Percentiles rank a stretch among this genome's conserved stretches.
These are phyloP conservation scores for Spilogale gracilis DNA, from an alignment of 2,113 vertebrate species.

Conservation along the genomic window DNA sequence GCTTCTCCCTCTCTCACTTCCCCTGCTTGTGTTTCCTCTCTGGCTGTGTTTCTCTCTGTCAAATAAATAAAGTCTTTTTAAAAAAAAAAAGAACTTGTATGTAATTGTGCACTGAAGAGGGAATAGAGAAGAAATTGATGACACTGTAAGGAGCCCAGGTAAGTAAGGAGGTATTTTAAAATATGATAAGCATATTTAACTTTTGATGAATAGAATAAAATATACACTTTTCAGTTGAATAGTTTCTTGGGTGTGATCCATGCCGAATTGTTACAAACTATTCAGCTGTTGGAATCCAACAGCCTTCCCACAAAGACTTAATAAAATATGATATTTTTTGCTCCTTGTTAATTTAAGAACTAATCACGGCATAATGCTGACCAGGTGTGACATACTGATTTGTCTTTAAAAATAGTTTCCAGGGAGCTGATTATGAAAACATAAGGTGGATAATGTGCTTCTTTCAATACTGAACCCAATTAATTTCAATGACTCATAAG, in stretches of 20 bases:
- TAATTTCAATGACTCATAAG: conserved; percentile 80
- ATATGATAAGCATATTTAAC: conserved; percentile 15
- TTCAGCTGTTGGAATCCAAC: conserved; percentile 46
- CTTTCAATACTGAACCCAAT: conserved; percentile 70
- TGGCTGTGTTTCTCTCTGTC: no score
- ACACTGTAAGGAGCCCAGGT: background rate
- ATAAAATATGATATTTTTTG: conserved; percentile 59
- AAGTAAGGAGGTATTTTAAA: conserved; percentile 37
- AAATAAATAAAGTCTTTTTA: no score
- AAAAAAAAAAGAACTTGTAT: background rate
- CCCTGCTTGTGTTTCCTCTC: no score
- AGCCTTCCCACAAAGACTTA: conserved; percentile 58
- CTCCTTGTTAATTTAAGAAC: conserved; percentile 69
- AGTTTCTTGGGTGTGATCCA: background rate
- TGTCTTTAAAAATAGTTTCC: conserved; percentile 69
- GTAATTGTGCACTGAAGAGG: background rate
- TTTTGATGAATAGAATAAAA: conserved; percentile 50
- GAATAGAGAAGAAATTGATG: background rate
- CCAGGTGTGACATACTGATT: conserved; percentile 69
- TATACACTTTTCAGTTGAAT: background rate
- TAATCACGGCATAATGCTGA: conserved; percentile 69
- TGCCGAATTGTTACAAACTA: conserved; percentile 30
- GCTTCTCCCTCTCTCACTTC: no score
- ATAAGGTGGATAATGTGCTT: conserved; percentile 62
- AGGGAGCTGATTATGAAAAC: conserved; percentile 69